Conservation (phyloP, 2,113 vertebrate species). For the Hyla sarda region DNA sequence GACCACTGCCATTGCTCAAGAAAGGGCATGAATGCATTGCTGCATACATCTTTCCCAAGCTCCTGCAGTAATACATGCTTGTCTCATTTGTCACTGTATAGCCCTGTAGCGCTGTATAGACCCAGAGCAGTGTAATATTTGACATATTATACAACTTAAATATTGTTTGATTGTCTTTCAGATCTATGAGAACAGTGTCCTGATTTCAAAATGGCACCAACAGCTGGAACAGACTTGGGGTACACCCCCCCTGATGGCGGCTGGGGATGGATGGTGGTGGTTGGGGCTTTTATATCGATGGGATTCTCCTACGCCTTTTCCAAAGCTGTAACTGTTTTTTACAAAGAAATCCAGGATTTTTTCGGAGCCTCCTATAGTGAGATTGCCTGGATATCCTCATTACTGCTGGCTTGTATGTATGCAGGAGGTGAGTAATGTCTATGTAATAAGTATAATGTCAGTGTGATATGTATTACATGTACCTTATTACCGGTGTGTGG, state of each 20-base stretch:
- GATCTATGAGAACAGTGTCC: slow-evolving; percentile 33
- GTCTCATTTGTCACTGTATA: too few relatives aligned
- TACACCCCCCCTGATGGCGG: slow-evolving; percentile 75
- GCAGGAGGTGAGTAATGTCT: slow-evolving; percentile 74
- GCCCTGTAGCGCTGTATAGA: not conserved
- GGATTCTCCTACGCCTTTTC: slow-evolving; percentile 83
- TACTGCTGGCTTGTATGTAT: slow-evolving; percentile 80
- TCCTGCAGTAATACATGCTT: not conserved
- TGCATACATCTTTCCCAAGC: not conserved
- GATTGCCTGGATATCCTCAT: slow-evolving; percentile 79
- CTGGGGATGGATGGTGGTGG: slow-evolving; percentile 80
- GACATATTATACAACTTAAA: not conserved
- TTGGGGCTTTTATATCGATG: slow-evolving; percentile 78
- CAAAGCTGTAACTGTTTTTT: slow-evolving; percentile 82
- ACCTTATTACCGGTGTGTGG: too few relatives aligned
- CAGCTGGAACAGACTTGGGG: slow-evolving; percentile 30
- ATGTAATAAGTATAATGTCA: not conserved
- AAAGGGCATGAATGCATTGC: too few relatives aligned
- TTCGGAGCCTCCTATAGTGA: slow-evolving; percentile 77
- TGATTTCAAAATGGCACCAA: slow-evolving; percentile 66
- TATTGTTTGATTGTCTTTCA: not conserved
- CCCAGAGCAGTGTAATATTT: not conserved
- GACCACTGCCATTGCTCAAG: too few relatives aligned
- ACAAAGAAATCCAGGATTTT: slow-evolving; percentile 81
- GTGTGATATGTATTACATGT: not conserved